Percentiles rank a stretch among this genome's conserved stretches.
Evolutionary conservation across 2,888 invertebrate species (phyloP).

Genomic region (Opisthograptis luteolata): DNA sequence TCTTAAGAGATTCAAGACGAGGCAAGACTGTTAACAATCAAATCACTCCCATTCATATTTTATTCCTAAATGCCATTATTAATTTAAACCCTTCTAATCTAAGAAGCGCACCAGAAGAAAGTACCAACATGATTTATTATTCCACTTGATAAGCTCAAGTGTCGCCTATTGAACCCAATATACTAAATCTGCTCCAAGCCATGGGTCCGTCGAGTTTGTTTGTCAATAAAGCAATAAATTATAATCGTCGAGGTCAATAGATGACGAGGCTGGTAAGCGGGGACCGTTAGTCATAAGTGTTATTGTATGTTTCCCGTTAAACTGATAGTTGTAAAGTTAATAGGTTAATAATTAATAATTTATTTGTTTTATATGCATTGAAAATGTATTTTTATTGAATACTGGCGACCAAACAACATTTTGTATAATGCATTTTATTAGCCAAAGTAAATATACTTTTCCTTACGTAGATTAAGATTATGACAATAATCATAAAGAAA

Average conservation of each 20-base stretch:
- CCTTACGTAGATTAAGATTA: too few species aligned
- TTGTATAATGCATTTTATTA: too few species aligned
- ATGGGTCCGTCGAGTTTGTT: conserved; percentile 41
- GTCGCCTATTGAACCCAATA: conserved; percentile 43
- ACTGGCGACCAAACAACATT: too few species aligned
- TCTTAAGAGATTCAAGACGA: too few species aligned
- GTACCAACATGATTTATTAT: conserved; percentile 9
- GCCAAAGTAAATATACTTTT: too few species aligned
- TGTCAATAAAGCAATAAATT: conserved; percentile 52
- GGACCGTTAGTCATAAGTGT: conserved; percentile 12
- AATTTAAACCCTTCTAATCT: too few species aligned
- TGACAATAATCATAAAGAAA: too few species aligned
- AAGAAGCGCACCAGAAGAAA: not conserved
- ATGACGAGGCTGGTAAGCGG: conserved; percentile 22
- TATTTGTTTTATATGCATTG: too few species aligned
- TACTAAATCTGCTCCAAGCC: conserved; percentile 22
- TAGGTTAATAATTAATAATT: conserved; percentile 5
- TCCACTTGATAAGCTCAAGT: conserved; percentile 30
- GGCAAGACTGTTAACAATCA: too few species aligned
- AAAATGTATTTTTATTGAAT: too few species aligned
- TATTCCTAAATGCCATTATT: too few species aligned
- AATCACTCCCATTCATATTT: too few species aligned
- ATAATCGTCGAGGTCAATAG: conserved; percentile 45
- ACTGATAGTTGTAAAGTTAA: conserved; percentile 4
- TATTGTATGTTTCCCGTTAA: not conserved